These are phyloP conservation scores for Enteromius mattozi DNA, from an alignment of 2,797 vertebrate genomes.

Conservation along the genomic window DNA sequence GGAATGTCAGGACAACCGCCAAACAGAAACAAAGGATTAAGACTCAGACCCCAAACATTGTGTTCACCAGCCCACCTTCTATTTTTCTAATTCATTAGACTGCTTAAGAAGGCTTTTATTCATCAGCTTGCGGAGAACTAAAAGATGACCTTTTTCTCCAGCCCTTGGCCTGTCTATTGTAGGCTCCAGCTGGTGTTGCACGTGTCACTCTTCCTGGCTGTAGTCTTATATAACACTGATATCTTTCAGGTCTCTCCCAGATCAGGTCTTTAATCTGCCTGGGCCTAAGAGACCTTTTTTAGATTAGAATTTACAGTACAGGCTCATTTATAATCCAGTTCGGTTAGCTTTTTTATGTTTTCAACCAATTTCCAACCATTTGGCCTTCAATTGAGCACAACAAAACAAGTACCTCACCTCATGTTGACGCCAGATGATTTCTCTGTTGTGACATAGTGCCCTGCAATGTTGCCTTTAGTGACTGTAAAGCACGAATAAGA, in stretches of 20 bases:
- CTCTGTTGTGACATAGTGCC: slow-evolving; percentile 21
- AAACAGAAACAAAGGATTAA: slow-evolving; percentile 36
- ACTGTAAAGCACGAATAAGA: slow-evolving; percentile 58
- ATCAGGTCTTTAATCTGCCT: background rate
- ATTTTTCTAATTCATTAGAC: slow-evolving; percentile 4
- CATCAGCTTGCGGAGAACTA: background rate
- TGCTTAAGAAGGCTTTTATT: slow-evolving; percentile 13
- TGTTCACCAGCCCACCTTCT: slow-evolving; percentile 16
- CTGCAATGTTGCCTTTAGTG: slow-evolving; percentile 63
- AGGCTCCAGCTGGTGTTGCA: background rate
- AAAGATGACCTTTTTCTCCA: slow-evolving; percentile 23
- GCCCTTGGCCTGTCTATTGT: background rate
- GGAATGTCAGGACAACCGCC: slow-evolving; percentile 21
- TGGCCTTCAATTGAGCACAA: background rate
- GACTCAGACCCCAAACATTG: background rate
- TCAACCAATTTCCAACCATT: background rate
- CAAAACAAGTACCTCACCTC: background rate
- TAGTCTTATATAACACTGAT: background rate
- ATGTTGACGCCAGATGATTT: slow-evolving; percentile 19
- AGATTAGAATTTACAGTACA: background rate
- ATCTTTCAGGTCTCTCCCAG: background rate
- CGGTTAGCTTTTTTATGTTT: background rate
- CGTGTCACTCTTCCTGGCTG: background rate
- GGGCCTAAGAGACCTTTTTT: background rate
- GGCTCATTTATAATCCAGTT: background rate